These are phyloP conservation scores for Aplidium turbinatum DNA, from an alignment of 23 tunicate species.

Conservation along the genomic window DNA sequence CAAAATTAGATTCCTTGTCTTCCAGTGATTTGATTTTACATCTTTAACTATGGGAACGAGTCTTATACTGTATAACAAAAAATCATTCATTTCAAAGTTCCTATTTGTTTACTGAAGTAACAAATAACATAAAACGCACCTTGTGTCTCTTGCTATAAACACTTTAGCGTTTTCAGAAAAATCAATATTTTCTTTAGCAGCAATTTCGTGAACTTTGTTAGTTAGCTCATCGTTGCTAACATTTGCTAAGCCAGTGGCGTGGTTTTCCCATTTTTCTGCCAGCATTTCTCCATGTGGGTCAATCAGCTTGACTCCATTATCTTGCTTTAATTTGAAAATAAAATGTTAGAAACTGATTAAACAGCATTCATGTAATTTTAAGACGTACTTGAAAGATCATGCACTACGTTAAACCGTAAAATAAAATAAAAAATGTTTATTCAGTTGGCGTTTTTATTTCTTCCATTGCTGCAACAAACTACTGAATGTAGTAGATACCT, in stretches of 20 bases:
- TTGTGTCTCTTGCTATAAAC: slow-evolving; percentile 87
- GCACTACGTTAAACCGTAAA: too few relatives aligned
- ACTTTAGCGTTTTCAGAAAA: slow-evolving; percentile 42
- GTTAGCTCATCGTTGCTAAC: slow-evolving; percentile 67
- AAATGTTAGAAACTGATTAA: too few relatives aligned
- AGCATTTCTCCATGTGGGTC: slow-evolving; percentile 98
- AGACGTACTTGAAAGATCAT: too few relatives aligned
- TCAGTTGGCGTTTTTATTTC: too few relatives aligned
- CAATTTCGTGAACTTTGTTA: slow-evolving; percentile 48
- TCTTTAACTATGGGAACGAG: too few relatives aligned
- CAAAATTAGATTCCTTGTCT: too few relatives aligned
- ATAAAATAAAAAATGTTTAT: too few relatives aligned
- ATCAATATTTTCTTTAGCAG: slow-evolving; percentile 46
- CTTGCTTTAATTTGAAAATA: slow-evolving; percentile 60
- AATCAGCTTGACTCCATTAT: slow-evolving; percentile 95
- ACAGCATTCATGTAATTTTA: too few relatives aligned
- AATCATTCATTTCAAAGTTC: too few relatives aligned
- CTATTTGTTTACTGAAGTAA: too few relatives aligned
- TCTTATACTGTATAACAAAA: too few relatives aligned
- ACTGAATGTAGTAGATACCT: slow-evolving; percentile 30
- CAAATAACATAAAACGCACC: slow-evolving; percentile 53
- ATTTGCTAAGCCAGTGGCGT: slow-evolving; percentile 79
- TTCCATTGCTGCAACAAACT: not conserved
- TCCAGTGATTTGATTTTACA: too few relatives aligned
- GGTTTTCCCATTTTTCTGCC: slow-evolving; percentile 68